Base-by-base conservation (phyloP, 1,140 invertebrate species). In the Eumaeus atala region DNA sequence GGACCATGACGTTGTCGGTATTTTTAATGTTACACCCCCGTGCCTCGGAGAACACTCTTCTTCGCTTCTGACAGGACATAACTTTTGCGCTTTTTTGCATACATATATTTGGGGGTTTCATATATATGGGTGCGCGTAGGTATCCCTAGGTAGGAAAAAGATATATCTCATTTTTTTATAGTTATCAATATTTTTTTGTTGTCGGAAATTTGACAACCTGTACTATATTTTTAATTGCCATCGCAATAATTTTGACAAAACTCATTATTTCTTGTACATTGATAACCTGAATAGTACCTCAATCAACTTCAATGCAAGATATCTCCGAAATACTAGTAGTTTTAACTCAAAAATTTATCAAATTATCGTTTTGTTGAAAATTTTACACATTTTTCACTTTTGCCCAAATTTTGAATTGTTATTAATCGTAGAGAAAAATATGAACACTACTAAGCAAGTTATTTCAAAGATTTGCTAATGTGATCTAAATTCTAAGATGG, bases 381-480 rank as follows among this genome's bases (percentile, higher is more conserved):
- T 42, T 42, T 42, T 42, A 42, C 40, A 12, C 40, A 42, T 16
- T 42, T 42, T 11, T 42, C 40, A 42, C 40, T 42, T 42, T 42
- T 42, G 40, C 9, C 12, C 12, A 42, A 42, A 42, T 12, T 42
- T 42, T 11, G 40, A 1, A 12, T n/a, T 42, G 40, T 42, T 9
- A 42, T 12, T 2, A 42, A 42, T n/a, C n/a, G n/a, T n/a, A n/a
- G n/a, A n/a, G n/a, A 11, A 42, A 42, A 42, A 42, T 10, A 40
- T 40, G 37, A 42, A 42, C 12, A 42, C 40, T 12, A 42, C n/a
- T n/a, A n/a, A n/a, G n/a, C n/a, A 42, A 42, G 40, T 42, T 40
- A 40, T 42, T 42, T n/a, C 12, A 42, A 42, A 42, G 14, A 42
- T 42, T 42, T 1, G 11, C 12, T 3, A 14, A 42, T n/a, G n/a